Evolutionary conservation across 2,888 invertebrate species (phyloP).

Genomic region (Drosophila mulleri): DNA sequence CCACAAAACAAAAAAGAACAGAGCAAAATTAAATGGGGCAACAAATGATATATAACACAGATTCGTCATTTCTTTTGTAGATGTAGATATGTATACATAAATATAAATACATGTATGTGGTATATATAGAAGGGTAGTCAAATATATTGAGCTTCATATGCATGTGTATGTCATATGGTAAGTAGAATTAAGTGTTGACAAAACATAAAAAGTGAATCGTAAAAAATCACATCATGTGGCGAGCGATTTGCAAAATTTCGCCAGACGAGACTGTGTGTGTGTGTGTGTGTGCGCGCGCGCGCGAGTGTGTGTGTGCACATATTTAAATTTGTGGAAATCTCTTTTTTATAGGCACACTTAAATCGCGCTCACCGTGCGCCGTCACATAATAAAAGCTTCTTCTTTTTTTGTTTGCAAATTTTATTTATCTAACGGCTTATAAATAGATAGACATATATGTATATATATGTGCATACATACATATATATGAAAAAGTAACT

Average conservation of each 20-base stretch:
- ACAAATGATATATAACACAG: conserved; percentile 21
- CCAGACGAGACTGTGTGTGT: conserved; percentile 13
- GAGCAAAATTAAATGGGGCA: conserved; percentile 6
- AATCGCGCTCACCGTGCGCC: conserved; percentile 48
- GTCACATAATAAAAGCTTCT: conserved; percentile 42
- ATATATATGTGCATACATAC: too few relatives aligned
- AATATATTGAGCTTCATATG: conserved; percentile 5
- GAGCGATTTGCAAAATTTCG: conserved; percentile 47
- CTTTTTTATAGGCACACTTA: conserved; percentile 68
- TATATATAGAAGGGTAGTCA: conserved; percentile 13
- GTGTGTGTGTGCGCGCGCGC: conserved; percentile 4
- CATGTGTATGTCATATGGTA: conserved; percentile 25
- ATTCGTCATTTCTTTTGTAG: conserved; percentile 34
- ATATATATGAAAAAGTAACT: conserved; percentile 16
- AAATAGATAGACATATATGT: conserved; percentile 32
- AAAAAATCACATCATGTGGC: conserved; percentile 51
- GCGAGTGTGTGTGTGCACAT: conserved; percentile 26
- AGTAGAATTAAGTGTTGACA: conserved; percentile 50
- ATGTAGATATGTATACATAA: not conserved
- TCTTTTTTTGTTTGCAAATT: conserved; percentile 25
- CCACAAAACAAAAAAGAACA: conserved; percentile 18
- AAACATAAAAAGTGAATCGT: conserved; percentile 23
- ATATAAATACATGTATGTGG: not conserved
- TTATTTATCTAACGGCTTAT: conserved; percentile 42
- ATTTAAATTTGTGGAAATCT: conserved; percentile 74